Evolutionary conservation across 1,140 invertebrate species (phyloP).

Genomic region (Brachionus calyciflorus): DNA sequence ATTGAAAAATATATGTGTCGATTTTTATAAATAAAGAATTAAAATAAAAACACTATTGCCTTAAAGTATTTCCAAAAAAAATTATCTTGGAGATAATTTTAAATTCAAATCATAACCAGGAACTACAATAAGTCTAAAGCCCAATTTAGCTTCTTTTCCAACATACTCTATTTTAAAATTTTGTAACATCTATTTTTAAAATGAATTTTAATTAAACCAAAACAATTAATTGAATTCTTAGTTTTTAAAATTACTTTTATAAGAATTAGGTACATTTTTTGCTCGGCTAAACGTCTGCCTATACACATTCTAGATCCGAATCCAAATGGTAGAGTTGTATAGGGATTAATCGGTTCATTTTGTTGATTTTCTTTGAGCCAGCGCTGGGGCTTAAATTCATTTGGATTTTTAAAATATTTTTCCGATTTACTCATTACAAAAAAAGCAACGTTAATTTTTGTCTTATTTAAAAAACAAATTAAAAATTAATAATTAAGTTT

Average conservation of each 20-base stretch:
- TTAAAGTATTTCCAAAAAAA: too few relatives aligned
- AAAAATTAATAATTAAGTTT: neutral
- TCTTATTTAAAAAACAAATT: neutral
- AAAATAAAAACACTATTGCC: too few relatives aligned
- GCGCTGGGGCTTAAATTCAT: slow-evolving; percentile 53
- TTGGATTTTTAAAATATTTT: slow-evolving; percentile 49
- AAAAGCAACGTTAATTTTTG: neutral
- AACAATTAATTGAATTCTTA: neutral
- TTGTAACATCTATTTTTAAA: neutral
- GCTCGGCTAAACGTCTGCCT: slow-evolving; percentile 79
- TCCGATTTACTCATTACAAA: slow-evolving; percentile 3
- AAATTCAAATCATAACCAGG: neutral
- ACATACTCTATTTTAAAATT: slow-evolving; percentile 31
- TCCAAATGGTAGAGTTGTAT: slow-evolving; percentile 78
- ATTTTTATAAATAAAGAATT: too few relatives aligned
- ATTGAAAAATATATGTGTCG: too few relatives aligned
- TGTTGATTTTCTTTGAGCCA: slow-evolving; percentile 50
- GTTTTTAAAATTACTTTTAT: neutral
- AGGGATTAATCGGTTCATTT: slow-evolving; percentile 70
- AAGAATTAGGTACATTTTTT: slow-evolving; percentile 67
- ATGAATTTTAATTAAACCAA: neutral
- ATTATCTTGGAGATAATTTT: slow-evolving; percentile 16
- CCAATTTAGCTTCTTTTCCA: neutral
- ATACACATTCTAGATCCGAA: slow-evolving; percentile 82
- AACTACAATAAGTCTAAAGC: slow-evolving; percentile 9